Evolutionary conservation across 2,888 invertebrate species (phyloP).

Genomic region (Harpagoxenus sublaevis): DNA sequence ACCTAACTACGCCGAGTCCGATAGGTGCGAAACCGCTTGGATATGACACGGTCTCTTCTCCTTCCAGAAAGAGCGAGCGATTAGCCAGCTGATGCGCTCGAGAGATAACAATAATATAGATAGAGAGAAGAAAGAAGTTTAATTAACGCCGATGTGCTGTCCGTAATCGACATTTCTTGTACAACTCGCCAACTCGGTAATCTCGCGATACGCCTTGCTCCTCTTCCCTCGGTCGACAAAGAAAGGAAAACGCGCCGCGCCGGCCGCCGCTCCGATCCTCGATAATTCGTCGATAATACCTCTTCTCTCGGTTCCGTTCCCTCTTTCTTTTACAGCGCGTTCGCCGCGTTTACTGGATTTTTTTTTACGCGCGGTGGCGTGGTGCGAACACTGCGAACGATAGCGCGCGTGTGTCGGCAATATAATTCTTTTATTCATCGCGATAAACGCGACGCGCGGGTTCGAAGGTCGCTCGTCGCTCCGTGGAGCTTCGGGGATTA

Average conservation of each 20-base stretch:
- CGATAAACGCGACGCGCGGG: constrained; percentile 34
- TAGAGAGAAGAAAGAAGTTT: constrained; percentile 32
- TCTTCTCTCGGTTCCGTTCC: background rate
- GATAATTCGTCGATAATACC: background rate
- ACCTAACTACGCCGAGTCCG: background rate
- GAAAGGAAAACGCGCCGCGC: background rate
- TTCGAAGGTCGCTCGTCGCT: constrained; percentile 28
- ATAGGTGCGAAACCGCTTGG: background rate
- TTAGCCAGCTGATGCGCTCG: constrained; percentile 17
- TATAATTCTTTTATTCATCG: constrained; percentile 43
- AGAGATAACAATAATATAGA: constrained; percentile 25
- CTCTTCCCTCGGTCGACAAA: background rate
- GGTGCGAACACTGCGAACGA: background rate
- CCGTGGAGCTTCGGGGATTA: constrained; percentile 35
- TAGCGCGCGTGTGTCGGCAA: background rate
- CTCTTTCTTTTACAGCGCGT: background rate
- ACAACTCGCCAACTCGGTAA: constrained; percentile 3
- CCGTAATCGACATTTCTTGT: constrained; percentile 41
- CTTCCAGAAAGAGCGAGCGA: background rate
- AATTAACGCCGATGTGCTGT: constrained; percentile 26
- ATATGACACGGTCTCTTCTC: background rate
- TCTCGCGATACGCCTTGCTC: constrained; percentile 13
- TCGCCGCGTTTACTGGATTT: background rate
- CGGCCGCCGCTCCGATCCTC: background rate
- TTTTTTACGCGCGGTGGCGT: background rate